Conservation (phyloP, 2,113 vertebrate genomes). For the Etheostoma cragini region DNA sequence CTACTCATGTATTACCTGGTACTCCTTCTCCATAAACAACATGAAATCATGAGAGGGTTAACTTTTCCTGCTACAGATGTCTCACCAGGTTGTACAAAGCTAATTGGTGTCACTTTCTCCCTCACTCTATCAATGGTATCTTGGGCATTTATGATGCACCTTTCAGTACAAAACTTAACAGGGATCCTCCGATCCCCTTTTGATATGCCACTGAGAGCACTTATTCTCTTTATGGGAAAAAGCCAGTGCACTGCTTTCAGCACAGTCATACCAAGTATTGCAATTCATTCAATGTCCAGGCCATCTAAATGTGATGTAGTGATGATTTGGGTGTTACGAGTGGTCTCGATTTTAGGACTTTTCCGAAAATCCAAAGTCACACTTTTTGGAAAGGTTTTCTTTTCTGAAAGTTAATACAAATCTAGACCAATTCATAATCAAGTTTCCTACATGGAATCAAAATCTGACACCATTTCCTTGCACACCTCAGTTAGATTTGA, state of each 20-base stretch:
- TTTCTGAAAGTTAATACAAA: not conserved
- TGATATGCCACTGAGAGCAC: not conserved
- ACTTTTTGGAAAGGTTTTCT: too few relatives aligned
- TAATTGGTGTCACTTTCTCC: too few relatives aligned
- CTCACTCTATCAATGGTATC: too few relatives aligned
- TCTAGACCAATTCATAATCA: not conserved
- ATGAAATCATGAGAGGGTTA: too few relatives aligned
- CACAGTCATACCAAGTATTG: not conserved
- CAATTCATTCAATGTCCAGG: not conserved
- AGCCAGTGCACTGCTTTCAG: not conserved
- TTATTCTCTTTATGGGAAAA: not conserved
- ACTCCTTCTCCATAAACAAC: too few relatives aligned
- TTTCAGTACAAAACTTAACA: not conserved
- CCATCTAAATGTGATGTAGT: not conserved
- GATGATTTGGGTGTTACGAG: not conserved
- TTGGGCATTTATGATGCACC: too few relatives aligned
- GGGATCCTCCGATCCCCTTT: not conserved
- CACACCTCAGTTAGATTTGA: not conserved
- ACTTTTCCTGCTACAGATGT: too few relatives aligned
- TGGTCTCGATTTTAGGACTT: not conserved
- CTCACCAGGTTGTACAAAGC: too few relatives aligned
- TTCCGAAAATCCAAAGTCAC: too few relatives aligned
- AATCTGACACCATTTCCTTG: not conserved
- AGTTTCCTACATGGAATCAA: not conserved
- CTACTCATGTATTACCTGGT: too few relatives aligned